Base-by-base conservation (phyloP, 2,888 invertebrate species). In the Alviniconcha strummeri region DNA sequence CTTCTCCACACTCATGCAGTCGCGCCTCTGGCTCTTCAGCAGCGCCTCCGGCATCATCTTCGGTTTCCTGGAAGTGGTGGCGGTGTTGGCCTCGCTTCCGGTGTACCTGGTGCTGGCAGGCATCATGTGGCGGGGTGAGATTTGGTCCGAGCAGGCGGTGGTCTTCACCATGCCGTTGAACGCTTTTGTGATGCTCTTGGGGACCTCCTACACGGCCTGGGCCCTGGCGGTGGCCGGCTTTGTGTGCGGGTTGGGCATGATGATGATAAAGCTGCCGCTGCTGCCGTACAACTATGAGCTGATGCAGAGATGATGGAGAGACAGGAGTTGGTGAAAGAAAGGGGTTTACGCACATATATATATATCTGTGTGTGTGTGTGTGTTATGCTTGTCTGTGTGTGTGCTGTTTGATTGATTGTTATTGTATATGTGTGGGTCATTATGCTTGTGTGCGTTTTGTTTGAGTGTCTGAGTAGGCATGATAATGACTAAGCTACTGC, bases 121-220 rank as follows among this genome's bases (percentile, higher is more conserved):
- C 8, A 86, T 91, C n/a, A 81, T 91, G 75, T 92, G 91, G 91
- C 81, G 85, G 55, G 87, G 88, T 5, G 11, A 84, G 57, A 81
- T 89, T 11, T 80, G 90, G 72, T 88, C 89, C 4, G 92, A 92
- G 81, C 86, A 90, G 67, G 84, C 88, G 52, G 91, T 91, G 7
- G 90, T 91, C 81, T 91, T 91, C 84, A 83, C 88, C 8, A 84
- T 90, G 71, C 91, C 91, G 8, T 72, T 90, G 69, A 89, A 90
- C 84, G 85, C 87, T 8, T 84, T 90, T 77, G 86, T 90, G 80
- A 75, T 90, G 55, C 83, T 91, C 69, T 87, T 89, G 64, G 89
- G 89, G 3, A 89, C 89, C 67, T 88, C 90, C 8, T 91, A 89
- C 78, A 88, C 90, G 5, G 88, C 88, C 76, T 90, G 90, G 88